Percentiles rank a stretch among this genome's conserved stretches.
phyloP scores from a whole-genome alignment of 2,797 vertebrate genomes.

The Cryptoblepharus egeriae region DNA sequence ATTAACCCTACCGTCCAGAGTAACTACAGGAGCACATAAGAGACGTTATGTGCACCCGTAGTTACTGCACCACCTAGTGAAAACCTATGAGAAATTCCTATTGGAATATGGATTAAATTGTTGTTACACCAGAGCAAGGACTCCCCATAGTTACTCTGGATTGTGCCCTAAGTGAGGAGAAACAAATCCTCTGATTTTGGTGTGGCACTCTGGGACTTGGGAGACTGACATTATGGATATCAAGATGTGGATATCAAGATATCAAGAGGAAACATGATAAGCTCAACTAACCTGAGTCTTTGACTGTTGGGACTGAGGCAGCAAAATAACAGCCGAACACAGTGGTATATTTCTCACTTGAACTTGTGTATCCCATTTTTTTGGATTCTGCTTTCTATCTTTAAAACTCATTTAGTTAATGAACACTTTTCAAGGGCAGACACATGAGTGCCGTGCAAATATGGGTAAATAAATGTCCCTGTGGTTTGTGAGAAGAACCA shows the following conservation, averaged over 20 bases:
- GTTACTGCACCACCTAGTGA: no score
- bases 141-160: no score
- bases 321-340: background rate
- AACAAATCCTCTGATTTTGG: background rate
- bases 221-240: constrained; percentile 4
- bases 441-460: constrained; percentile 10
- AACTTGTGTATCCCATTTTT: background rate
- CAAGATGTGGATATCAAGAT: background rate
- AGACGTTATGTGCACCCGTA: no score
- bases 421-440: constrained; percentile 29
- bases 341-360: background rate
- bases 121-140: no score
- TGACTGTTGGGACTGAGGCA: background rate
- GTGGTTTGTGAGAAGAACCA: constrained; percentile 54
- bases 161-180: no score
- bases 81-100: no score
- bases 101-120: no score
- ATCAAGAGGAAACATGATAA: background rate
- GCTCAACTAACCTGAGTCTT: background rate
- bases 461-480: constrained; percentile 45
- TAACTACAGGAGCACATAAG: no score
- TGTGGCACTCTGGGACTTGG: background rate
- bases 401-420: constrained; percentile 36
- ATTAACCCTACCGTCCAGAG: no score
- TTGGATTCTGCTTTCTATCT: background rate